phyloP scores from a whole-genome alignment of 2,797 vertebrate genomes.

The Anabacerthia variegaticeps region DNA sequence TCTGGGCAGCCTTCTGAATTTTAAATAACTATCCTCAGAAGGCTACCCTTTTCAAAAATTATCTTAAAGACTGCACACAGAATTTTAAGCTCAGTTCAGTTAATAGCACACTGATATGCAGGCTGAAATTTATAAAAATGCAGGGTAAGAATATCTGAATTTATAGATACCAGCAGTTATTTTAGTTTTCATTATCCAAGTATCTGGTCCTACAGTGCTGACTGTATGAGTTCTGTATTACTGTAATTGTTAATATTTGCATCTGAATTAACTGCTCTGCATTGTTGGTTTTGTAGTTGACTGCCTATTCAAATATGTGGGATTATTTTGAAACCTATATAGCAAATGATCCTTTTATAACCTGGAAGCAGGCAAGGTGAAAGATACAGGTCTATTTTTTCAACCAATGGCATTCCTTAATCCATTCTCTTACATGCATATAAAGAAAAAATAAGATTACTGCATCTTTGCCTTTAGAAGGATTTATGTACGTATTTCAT shows the following conservation, averaged over 20 bases:
- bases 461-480: background rate
- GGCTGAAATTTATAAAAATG: background rate
- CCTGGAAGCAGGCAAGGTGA: background rate
- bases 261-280: background rate
- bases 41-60: slow-evolving; percentile 45
- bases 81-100: slow-evolving; percentile 37
- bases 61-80: slow-evolving; percentile 31
- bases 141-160: background rate
- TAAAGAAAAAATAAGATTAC: background rate
- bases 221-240: background rate
- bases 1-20: slow-evolving; percentile 54
- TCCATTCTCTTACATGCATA: background rate
- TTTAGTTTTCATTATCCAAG: slow-evolving; percentile 1
- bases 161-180: background rate
- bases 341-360: background rate
- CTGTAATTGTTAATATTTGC: background rate
- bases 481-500: background rate
- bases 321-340: background rate
- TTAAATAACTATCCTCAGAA: slow-evolving; percentile 52
- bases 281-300: background rate
- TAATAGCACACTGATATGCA: background rate
- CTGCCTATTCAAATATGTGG: background rate
- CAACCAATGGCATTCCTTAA: background rate
- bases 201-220: background rate
- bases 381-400: background rate